Base-by-base conservation (phyloP, 2,888 invertebrate species). In the Chrysomela aeneicollis region DNA sequence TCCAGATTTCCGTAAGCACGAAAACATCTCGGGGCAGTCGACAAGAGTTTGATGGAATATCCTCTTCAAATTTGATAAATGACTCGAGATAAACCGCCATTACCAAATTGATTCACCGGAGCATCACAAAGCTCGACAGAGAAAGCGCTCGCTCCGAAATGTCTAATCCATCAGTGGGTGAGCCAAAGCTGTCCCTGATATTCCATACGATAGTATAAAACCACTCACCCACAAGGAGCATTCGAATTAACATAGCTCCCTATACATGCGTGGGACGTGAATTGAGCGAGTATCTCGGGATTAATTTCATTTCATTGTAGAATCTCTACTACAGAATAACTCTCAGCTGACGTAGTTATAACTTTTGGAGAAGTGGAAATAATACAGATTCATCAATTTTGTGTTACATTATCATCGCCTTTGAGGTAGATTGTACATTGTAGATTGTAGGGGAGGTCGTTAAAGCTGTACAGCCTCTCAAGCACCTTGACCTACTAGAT, bases 1-100 rank as follows among this genome's bases (percentile, higher is more conserved):
- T 42, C 15, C 42, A 42, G 42, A 42, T 42, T 15, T 15, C 12
- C 15, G 15, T 42, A 6, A 8, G n/a, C 42, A 42, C 15, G 2
- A 15, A 42, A 42, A 42, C 15, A 42, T 42, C 42, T 2, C 15
- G 12, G 15, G 15, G 15, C 42, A 3, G 42, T 42, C 42, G 42
- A 15, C 42, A 15, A 1, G 42, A 42, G 12, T 42, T 42, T 42
- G 42, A 42, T 42, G 15, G 15, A 42, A 42, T 42, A 42, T 42
- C 42, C 15, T 42, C 42, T 42, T 42, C 42, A 15, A 42, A 42
- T 42, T 42, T 42, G 42, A 42, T 42, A 42, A 12, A 42, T 42
- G 42, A 42, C 42, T 15, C 42, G 15, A 42, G 42, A 42, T 42
- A 42, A 15, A 42, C 35, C 42, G 15, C 42, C 42, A 42, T 42